A percentile compares a stretch with the other conserved stretches of the same genome.
Conservation (phyloP, 1,140 invertebrate genomes). For the Limonius californicus region DNA sequence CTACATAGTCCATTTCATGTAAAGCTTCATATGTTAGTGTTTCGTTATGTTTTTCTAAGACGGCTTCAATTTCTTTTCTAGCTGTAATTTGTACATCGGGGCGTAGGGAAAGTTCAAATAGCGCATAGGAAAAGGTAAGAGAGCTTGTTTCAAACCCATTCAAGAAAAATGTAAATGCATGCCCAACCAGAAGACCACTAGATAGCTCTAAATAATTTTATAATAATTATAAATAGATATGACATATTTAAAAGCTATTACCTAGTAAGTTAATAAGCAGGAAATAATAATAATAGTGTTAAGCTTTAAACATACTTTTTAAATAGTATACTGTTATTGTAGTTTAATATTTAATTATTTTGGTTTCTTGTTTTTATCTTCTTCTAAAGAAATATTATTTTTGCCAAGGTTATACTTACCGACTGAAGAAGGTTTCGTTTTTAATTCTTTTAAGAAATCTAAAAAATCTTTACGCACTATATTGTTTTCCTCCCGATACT, state of each 20-base stretch:
- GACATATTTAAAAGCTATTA: no score
- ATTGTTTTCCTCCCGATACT: neutral
- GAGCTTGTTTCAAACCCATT: slow-evolving; percentile 52
- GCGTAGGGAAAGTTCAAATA: slow-evolving; percentile 50
- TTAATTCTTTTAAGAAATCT: neutral
- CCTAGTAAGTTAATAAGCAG: no score
- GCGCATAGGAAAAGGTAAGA: slow-evolving; percentile 44
- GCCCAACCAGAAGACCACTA: neutral
- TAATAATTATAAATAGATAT: no score
- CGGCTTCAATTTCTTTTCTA: slow-evolving; percentile 47
- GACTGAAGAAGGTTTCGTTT: neutral
- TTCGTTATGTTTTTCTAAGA: slow-evolving; percentile 47
- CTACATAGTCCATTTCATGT: slow-evolving; percentile 48
- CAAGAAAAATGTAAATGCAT: slow-evolving; percentile 28
- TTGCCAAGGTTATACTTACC: neutral
- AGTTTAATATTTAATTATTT: no score
- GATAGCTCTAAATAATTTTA: no score
- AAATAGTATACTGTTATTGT: no score
- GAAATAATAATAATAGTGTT: no score
- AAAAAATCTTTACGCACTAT: neutral
- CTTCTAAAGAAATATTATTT: no score
- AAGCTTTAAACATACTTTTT: no score
- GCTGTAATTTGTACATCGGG: slow-evolving; percentile 47
- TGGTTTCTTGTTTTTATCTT: no score
- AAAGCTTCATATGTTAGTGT: slow-evolving; percentile 54